Base-by-base conservation (phyloP, 2,113 vertebrate species). In the Eclectus roratus region DNA sequence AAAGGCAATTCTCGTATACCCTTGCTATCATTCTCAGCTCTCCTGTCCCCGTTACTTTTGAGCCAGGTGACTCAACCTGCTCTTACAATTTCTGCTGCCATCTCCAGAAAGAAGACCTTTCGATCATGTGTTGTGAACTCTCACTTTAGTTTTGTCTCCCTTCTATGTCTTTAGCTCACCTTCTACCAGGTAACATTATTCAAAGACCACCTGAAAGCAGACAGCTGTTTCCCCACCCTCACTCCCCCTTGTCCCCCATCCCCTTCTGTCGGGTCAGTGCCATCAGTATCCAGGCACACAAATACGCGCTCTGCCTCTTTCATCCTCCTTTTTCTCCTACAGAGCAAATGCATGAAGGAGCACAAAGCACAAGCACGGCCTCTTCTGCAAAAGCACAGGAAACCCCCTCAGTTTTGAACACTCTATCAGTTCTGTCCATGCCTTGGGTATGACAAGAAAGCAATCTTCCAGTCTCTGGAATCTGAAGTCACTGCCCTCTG, bases 201-300 rank as follows among this genome's bases (percentile, higher is more conserved):
- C 79, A 83, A 82, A 91, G 70, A 66, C 28, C 82, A 84, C 53
- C 46, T 61, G 74, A 85, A 74, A 89, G 41, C 68, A 89, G 63
- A 37, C 93, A 96, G 81, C 91, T 94, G 87, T 71, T 83, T 63
- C 33, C 28, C 11, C 2, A 1, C 21, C 46, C 49, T 44, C 8
- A 44, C 41, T 6, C 9, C 11, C 6, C 27, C 1, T 0, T 9
- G 11, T 12, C 6, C 4, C 5, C 10, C 29, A 16, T 13, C 55
- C 17, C 23, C 9, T 69, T 89, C 66, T 58, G 37, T 33, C 92
- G 68, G 21, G 21, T 56, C 71, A 77, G 79, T 68, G 73, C 52
- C 89, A 79, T 68, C 86, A 81, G 61, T 44, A 49, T 77, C 85
- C 91, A 91, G 68, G 74, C 77, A 92, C 56, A 60, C 82, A 85